Conservation (phyloP, 1,140 invertebrate species). For the Campodea augens region DNA sequence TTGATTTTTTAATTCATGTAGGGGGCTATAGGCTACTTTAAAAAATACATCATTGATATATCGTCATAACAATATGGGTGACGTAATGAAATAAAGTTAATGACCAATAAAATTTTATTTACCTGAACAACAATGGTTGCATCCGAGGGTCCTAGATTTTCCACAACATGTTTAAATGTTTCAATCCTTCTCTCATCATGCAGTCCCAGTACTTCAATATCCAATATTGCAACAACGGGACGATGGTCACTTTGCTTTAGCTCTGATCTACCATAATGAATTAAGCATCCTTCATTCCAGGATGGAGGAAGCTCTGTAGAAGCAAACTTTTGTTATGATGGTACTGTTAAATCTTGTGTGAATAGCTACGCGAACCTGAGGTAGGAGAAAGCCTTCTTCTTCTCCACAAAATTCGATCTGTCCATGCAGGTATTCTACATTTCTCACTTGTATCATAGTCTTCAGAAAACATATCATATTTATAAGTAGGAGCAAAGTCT, state of each 20-base stretch:
- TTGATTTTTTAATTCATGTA: too few species aligned
- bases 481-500: constrained; percentile 91
- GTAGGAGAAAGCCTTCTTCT: constrained; percentile 49
- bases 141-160: constrained; percentile 80
- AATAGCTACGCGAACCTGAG: too few species aligned
- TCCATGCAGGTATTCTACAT: constrained; percentile 90
- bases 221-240: constrained; percentile 75
- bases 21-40: too few species aligned
- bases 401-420: constrained; percentile 85
- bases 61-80: too few species aligned
- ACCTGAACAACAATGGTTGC: constrained; percentile 72
- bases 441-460: constrained; percentile 99
- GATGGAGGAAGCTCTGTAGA: constrained; percentile 29
- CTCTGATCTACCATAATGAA: constrained; percentile 81
- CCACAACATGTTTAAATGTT: constrained; percentile 67
- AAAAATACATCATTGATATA: too few species aligned
- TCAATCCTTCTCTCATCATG: constrained; percentile 46
- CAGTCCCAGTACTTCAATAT: constrained; percentile 65
- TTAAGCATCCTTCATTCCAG: constrained; percentile 53
- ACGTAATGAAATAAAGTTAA: constrained; percentile 9
- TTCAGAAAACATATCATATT: constrained; percentile 96
- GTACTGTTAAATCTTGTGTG: too few species aligned
- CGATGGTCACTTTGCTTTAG: constrained; percentile 96
- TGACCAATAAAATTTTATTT: constrained; percentile 11
- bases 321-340: constrained; percentile 6